Evolutionary conservation across 2,888 invertebrate species (phyloP), one percentile per base, ranked within the genome.

Genomic region (Scaptomyza cyrtandrae): DNA sequence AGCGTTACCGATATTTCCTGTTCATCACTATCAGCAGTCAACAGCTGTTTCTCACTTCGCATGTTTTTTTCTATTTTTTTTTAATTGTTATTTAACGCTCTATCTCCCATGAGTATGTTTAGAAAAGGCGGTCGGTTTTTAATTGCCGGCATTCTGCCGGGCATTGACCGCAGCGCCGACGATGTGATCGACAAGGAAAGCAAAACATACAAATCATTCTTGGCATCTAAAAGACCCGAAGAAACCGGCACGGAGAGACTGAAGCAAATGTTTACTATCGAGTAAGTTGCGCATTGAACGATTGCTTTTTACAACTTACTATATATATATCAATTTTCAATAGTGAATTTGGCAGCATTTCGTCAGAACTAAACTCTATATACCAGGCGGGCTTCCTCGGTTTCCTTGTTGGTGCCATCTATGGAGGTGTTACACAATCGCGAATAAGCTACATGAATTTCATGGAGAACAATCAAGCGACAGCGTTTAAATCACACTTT

Each of bases 401-500:
- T 14, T 91, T 93, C 3, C 92, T 96, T 48, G 62, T 94, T 24
- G 97, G 96, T 14, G 94, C 93, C 0, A 75, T 94, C 45, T 93
- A 95, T 85, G 96, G 96, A 55, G 96, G 96, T 29, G 93, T 95
- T 82, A 89, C 93, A 3, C 91, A 93, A 75, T 95, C 95, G 11
- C 93, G 94, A 76, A 87, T 89, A 4, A 93, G 95, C 1, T 95
- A 95, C 82, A 71, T 94, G 44, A 93, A 94, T 80, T 96, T 96
- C 79, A 94, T 96, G 90, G 94, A 94, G 89, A 95, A 93, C 72
- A 96, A 96, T 91, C 94, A 96, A 92, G 96, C 96, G 9, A 95
- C 96, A 4, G 93, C 93, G 53, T 96, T 95, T 90, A 92, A 92
- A 53, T 93, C 93, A 54, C 95, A 95, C 69, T 89, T 94, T 7